Evolutionary conservation across 2,113 vertebrate species (phyloP), one percentile per base, ranked within the genome.

Genomic region (rabbit (Oryctolagus cuniculus)): DNA sequence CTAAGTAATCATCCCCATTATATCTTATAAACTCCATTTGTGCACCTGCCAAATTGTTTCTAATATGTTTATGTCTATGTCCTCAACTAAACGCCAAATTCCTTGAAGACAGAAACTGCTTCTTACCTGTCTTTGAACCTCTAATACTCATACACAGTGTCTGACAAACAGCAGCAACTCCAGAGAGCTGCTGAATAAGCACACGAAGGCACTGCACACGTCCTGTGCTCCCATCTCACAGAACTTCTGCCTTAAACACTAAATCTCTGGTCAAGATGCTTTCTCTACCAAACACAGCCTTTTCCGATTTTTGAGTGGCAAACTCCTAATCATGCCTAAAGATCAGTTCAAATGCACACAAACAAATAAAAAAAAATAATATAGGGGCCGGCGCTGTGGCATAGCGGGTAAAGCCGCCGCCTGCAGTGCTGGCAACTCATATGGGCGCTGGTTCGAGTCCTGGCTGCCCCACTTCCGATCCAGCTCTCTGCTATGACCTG

Each of bases 321-420:
- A 93, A 61, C 2, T 10, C 19, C 36, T 63, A 72, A 36, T 38
- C 21, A 61, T 72, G 92, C 90, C 58, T 78, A 19, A 95, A 92
- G 87, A 72, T 29, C 31, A 92, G 49, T 81, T 89, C 73, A 93
- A 95, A 96, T 16, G 22, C 38, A 58, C 27, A 66, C 3, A 73
- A 24, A 24, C 78, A 69, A 74, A 87, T 90, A 73, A 11, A 95
- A 44, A 6, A 44, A 44, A 44, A 6, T 44, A 44, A 44, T 44
- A 44, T 44, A 44, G 44, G 44, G 44, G 44, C 44, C 44, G 6
- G 44, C 44, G 44, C 6, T 44, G 44, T 44, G 44, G 44, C 44
- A 44, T 44, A 44, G 44, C 6, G 44, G 44, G 44, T 44, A 44
- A 44, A 44, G 44, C 44, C 5, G 44, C 44, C 44, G 44, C 44